phyloP scores from a whole-genome alignment of 2,113 vertebrate genomes.

The Emydocephalus ijimae region DNA sequence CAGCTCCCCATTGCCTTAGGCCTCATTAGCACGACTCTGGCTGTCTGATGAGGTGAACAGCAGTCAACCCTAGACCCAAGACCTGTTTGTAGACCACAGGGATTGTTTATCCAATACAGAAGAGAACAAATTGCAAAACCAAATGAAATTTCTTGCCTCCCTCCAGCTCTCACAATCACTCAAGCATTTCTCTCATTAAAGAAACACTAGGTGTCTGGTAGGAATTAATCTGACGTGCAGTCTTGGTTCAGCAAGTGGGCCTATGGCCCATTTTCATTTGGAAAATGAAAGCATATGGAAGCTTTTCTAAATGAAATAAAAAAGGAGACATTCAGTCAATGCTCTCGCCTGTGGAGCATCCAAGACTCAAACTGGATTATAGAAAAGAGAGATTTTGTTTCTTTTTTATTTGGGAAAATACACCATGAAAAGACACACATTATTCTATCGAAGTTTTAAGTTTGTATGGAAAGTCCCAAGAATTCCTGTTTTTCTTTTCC shows the following conservation, averaged over 20 bases:
- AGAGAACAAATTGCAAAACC: slow-evolving; percentile 52
- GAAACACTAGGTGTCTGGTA: slow-evolving; percentile 34
- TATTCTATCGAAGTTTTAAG: not conserved
- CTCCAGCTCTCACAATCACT: slow-evolving; percentile 40
- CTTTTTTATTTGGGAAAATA: not conserved
- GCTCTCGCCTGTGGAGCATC: not conserved
- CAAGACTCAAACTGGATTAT: not conserved
- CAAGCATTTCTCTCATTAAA: slow-evolving; percentile 53
- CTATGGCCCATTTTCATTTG: not conserved
- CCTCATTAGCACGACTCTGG: slow-evolving; percentile 58
- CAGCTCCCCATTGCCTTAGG: slow-evolving; percentile 14
- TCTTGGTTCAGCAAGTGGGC: slow-evolving; percentile 32
- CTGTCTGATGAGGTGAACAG: slow-evolving; percentile 58
- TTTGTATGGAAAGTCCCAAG: not conserved
- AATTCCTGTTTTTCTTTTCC: slow-evolving; percentile 45
- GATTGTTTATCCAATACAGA: slow-evolving; percentile 60
- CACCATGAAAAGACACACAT: slow-evolving; percentile 18
- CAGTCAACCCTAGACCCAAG: slow-evolving; percentile 29
- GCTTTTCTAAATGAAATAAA: slow-evolving; percentile 6
- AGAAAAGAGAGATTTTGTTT: not conserved
- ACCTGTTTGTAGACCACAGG: slow-evolving; percentile 57
- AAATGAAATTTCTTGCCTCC: slow-evolving; percentile 33
- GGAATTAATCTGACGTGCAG: slow-evolving; percentile 60
- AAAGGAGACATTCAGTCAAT: not conserved
- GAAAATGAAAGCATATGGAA: not conserved